phyloP scores from a whole-genome alignment of 2,113 vertebrate species.

The Prochilodus magdalenae region DNA sequence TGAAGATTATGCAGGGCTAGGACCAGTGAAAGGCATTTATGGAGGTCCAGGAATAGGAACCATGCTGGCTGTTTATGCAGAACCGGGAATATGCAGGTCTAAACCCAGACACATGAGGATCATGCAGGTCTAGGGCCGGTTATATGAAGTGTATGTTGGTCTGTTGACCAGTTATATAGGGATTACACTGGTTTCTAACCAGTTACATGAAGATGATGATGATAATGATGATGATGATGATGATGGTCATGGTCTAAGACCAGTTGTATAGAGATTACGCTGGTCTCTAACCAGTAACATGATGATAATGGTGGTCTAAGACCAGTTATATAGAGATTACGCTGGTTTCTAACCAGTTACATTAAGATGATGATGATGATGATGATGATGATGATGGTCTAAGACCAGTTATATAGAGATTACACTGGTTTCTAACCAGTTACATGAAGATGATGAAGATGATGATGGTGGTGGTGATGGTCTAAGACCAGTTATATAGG shows the following conservation, averaged over 20 bases:
- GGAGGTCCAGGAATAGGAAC: not conserved
- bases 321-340: not conserved
- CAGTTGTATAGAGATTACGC: not conserved
- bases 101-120: not conserved
- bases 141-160: not conserved
- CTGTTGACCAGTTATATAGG: not conserved
- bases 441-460: not conserved
- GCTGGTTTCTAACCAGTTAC: not conserved
- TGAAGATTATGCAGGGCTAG: slow-evolving; percentile 12
- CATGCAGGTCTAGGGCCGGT: not conserved
- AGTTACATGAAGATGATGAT: not conserved
- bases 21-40: not conserved
- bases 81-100: not conserved
- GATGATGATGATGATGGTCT: not conserved
- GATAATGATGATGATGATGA: too few species aligned
- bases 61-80: too few species aligned
- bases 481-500: not conserved
- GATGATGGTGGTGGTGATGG: too few species aligned
- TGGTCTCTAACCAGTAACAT: not conserved
- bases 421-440: not conserved
- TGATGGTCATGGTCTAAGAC: not conserved
- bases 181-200: not conserved
- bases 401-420: not conserved
- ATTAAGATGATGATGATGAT: not conserved
- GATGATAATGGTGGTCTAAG: not conserved